phyloP scores from a whole-genome alignment of 2,113 vertebrate species.

The Morphnarchus princeps region DNA sequence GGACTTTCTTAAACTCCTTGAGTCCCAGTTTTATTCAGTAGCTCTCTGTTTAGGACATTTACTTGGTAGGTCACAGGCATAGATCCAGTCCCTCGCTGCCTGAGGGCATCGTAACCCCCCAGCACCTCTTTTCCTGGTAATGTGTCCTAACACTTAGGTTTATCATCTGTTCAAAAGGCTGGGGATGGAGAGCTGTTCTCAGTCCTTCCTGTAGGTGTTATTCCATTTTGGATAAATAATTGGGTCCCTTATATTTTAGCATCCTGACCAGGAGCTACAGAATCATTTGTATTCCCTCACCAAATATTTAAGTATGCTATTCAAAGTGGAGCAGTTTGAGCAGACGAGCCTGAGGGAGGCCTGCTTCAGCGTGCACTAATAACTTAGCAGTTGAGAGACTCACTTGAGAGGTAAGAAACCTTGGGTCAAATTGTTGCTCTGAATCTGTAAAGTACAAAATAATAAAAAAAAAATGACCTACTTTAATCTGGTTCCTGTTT shows the following conservation, averaged over 20 bases:
- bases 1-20: neutral
- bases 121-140: neutral
- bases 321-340: neutral
- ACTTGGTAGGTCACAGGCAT: neutral
- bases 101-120: rapidly evolving
- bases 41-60: neutral
- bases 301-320: neutral
- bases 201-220: neutral
- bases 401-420: neutral
- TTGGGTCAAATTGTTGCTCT: neutral
- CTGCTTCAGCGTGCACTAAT: neutral
- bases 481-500: neutral
- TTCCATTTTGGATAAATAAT: neutral
- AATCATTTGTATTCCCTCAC: neutral
- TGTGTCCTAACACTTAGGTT: neutral
- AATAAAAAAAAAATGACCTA: neutral
- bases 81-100: neutral
- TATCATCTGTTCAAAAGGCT: neutral
- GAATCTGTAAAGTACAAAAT: neutral
- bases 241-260: neutral
- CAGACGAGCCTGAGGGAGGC: neutral
- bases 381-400: neutral
- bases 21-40: neutral
- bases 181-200: neutral
- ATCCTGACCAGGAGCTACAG: neutral